Conservation (phyloP, 1,140 invertebrate species). For the Zaprionus taronus region DNA sequence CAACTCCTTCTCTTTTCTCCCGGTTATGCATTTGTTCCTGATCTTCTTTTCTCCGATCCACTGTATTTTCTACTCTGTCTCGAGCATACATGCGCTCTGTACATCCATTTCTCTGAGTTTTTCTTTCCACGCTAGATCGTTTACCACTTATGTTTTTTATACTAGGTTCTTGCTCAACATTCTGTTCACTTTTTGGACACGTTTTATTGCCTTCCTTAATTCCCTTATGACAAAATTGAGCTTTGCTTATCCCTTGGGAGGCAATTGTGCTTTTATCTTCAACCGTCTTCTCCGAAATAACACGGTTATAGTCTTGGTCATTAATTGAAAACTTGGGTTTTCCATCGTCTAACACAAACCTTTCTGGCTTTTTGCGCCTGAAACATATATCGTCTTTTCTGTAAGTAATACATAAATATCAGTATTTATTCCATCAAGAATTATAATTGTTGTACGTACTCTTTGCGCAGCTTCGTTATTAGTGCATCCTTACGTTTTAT, state of each 20-base stretch:
- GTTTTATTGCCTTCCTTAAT: background rate
- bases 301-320: background rate
- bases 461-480: conserved; percentile 71
- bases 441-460: conserved; percentile 53
- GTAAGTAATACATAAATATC: background rate
- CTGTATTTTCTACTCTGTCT: background rate
- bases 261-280: background rate
- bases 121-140: background rate
- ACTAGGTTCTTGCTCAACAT: background rate
- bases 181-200: background rate
- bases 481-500: conserved; percentile 69
- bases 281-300: background rate
- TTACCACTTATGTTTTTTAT: background rate
- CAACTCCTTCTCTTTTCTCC: background rate
- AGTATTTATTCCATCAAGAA: background rate
- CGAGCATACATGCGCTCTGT: background rate
- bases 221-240: background rate
- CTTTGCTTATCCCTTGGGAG: background rate
- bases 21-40: background rate
- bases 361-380: conserved; percentile 45
- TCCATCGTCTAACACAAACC: background rate
- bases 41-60: background rate
- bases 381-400: conserved; percentile 81
- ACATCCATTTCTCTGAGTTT: background rate
- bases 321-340: background rate